Evolutionary conservation across 2,113 vertebrate species (phyloP).

Genomic region (Macaca nemestrina): DNA sequence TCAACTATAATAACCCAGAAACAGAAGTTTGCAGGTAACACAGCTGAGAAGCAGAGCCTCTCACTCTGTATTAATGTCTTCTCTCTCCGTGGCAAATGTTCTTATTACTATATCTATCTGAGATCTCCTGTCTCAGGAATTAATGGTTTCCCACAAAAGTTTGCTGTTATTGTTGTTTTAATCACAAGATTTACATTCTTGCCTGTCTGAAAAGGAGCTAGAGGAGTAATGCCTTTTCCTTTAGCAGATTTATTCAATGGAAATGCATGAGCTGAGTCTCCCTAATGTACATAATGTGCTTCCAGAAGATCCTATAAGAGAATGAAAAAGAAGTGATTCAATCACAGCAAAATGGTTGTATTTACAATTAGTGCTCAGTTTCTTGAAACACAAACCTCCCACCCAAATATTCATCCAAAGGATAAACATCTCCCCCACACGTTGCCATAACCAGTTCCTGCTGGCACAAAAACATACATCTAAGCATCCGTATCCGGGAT

Average conservation of each 20-base stretch:
- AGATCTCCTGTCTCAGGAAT: background rate
- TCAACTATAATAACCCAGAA: background rate
- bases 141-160: background rate
- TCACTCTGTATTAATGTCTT: background rate
- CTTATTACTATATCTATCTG: background rate
- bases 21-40: background rate
- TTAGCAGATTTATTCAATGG: constrained; percentile 15
- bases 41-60: background rate
- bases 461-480: background rate
- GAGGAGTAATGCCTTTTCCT: background rate
- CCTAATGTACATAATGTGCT: background rate
- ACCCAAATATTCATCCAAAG: constrained; percentile 49
- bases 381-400: constrained; percentile 55
- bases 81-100: background rate
- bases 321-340: constrained; percentile 51
- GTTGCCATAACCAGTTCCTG: background rate
- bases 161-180: background rate
- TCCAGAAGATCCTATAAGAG: background rate
- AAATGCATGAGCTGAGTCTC: background rate
- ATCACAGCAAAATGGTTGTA: constrained; percentile 24
- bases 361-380: constrained; percentile 50
- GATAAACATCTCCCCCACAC: background rate
- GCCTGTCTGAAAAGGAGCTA: background rate
- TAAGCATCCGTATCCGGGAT: background rate
- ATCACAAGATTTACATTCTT: background rate